Evolutionary conservation across 1,140 invertebrate species (phyloP).

Genomic region (Polypedilum pembai): DNA sequence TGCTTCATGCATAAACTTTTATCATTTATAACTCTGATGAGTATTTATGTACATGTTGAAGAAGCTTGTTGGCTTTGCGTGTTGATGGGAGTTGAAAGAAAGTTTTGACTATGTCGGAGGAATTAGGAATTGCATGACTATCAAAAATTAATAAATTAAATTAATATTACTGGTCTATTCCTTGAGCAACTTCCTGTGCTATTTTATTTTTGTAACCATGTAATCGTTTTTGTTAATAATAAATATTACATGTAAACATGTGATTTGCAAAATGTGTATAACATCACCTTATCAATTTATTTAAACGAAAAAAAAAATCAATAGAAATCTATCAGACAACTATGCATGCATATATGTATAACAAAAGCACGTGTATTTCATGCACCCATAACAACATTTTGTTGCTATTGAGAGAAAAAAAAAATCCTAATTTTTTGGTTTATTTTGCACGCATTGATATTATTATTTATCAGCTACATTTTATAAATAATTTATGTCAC

Average conservation of each 20-base stretch:
- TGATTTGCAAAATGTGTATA: too few species aligned
- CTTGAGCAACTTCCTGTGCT: background rate
- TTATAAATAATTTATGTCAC: background rate
- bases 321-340: too few species aligned
- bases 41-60: background rate
- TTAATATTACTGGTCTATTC: background rate
- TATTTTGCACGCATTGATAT: background rate
- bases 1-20: too few species aligned
- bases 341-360: too few species aligned
- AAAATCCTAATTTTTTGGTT: background rate
- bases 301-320: too few species aligned
- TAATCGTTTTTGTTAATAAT: too few species aligned
- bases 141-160: constrained; percentile 1
- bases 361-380: too few species aligned
- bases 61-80: background rate
- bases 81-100: too few species aligned
- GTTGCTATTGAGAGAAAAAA: background rate
- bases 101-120: background rate
- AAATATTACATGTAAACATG: background rate
- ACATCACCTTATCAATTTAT: too few species aligned
- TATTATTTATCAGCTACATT: background rate
- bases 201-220: background rate
- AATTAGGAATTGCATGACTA: constrained; percentile 8
- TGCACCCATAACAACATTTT: background rate
- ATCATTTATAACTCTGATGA: background rate